Percentiles rank a stretch among this genome's conserved stretches.
Evolutionary conservation across 1,140 invertebrate species (phyloP).

Genomic region (Drosophila funebris): DNA sequence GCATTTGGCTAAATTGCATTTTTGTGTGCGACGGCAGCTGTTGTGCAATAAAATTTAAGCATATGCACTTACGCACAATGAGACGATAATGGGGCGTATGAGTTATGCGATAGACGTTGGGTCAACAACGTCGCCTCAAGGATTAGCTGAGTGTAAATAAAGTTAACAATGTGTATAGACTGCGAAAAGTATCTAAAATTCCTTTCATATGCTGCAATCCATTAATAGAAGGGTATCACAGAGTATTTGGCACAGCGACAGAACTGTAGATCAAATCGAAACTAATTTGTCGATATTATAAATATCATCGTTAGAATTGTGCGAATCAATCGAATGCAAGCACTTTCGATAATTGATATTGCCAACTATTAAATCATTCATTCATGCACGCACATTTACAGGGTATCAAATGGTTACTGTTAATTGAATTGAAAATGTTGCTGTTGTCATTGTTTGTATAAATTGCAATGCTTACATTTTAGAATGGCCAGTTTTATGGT

Average conservation of each 20-base stretch:
- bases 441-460: conserved; percentile 33
- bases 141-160: not conserved
- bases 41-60: conserved; percentile 50
- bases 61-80: conserved; percentile 24
- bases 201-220: no score
- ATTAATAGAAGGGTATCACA: no score
- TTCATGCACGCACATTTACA: not conserved
- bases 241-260: no score
- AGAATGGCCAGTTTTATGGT: conserved; percentile 41
- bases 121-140: not conserved
- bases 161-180: no score
- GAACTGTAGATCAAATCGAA: no score
- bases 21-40: conserved; percentile 38
- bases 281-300: no score
- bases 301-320: no score
- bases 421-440: conserved; percentile 47
- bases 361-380: not conserved
- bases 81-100: conserved; percentile 13
- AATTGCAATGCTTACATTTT: not conserved
- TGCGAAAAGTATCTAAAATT: no score
- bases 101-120: conserved; percentile 9
- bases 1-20: conserved; percentile 51
- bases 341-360: not conserved
- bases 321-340: no score
- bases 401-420: conserved; percentile 17